Evolutionary conservation across 2,113 vertebrate species (phyloP), one percentile per base, ranked within the genome.

Genomic region (Plecturocebus donacophilus): DNA sequence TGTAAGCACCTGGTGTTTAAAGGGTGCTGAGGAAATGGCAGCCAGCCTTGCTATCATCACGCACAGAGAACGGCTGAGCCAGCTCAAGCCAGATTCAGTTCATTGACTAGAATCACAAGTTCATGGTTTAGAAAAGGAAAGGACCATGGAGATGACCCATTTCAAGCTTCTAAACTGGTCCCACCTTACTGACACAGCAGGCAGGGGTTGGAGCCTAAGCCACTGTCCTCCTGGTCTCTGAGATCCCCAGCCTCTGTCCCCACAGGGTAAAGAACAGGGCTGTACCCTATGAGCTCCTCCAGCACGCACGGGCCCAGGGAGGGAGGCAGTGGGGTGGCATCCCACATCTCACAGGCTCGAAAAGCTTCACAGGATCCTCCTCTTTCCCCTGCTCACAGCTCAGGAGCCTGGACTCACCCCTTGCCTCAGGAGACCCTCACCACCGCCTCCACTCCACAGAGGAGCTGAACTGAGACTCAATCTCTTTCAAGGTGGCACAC

Each of bases 1-100:
- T 12, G 20, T 52, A n/a, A 71, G 23, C 21, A 23, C 38, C 3
- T 16, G 58, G n/a, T 45, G 56, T 47, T 77, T 70, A 45, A 38
- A 7, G 68, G 77, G 1, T 23, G 38, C 52, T 19, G 25, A 79
- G 79, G 27, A 35, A 82, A 85, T 0, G 40, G 68, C 5, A 25
- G 32, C 30, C 52, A 20, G 42, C 70, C 21, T 66, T 21, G 16
- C 38, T 19, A 47, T 23, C 49, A 54, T 38, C 42, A 84, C 7
- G 1, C 30, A 52, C 6, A 8, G 8, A 2, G 9, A 40, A 10
- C 10, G 9, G 73, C 75, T 32, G 85, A 58, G 5, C 42, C 10
- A 0, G n/a, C 85, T 84, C 4, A 0, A 0, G 42, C 16, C 3
- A 5, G 0, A 5, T 3, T 66, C 68, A 12, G 8, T 23, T 38